A percentile compares a stretch with the other conserved stretches of the same genome.
These are phyloP conservation scores for Pipistrellus nathusii DNA, from an alignment of 2,797 vertebrate genomes.

Conservation along the genomic window DNA sequence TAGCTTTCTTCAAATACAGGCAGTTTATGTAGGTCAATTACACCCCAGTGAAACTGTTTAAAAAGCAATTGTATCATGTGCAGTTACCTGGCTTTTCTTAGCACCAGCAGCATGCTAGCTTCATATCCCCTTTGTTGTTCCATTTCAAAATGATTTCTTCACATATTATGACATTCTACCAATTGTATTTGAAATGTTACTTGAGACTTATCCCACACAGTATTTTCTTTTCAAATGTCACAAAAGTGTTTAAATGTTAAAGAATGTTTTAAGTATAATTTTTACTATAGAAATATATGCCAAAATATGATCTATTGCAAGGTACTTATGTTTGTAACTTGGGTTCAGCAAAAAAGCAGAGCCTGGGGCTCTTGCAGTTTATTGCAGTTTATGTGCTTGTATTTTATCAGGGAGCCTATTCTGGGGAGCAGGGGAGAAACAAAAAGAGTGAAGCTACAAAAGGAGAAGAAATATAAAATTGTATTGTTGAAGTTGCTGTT, in stretches of 20 bases:
- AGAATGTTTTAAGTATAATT: constrained; percentile 35
- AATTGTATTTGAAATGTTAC: constrained; percentile 45
- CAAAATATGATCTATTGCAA: constrained; percentile 15
- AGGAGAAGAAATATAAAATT: constrained; percentile 38
- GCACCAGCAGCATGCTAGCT: background rate
- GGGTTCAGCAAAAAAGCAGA: constrained; percentile 50
- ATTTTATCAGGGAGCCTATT: constrained; percentile 30
- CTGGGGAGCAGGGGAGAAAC: background rate
- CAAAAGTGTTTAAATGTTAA: constrained; percentile 35
- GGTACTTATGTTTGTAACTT: constrained; percentile 27
- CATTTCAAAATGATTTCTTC: constrained; percentile 59
- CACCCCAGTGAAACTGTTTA: background rate
- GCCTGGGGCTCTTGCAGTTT: background rate
- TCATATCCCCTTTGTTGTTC: background rate
- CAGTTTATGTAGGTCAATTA: background rate
- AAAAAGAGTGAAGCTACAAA: background rate
- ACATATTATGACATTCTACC: constrained; percentile 49
- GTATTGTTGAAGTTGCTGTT: background rate
- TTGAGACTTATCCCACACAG: background rate
- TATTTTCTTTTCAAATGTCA: constrained; percentile 55
- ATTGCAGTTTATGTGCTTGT: background rate
- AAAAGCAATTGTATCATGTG: background rate
- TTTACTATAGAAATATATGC: constrained; percentile 24
- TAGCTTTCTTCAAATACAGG: background rate
- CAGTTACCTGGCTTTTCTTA: background rate